Percentiles rank a stretch among this genome's conserved stretches.
These are phyloP conservation scores for Harpegnathos saltator DNA, from an alignment of 1,140 invertebrate species.

Conservation along the genomic window DNA sequence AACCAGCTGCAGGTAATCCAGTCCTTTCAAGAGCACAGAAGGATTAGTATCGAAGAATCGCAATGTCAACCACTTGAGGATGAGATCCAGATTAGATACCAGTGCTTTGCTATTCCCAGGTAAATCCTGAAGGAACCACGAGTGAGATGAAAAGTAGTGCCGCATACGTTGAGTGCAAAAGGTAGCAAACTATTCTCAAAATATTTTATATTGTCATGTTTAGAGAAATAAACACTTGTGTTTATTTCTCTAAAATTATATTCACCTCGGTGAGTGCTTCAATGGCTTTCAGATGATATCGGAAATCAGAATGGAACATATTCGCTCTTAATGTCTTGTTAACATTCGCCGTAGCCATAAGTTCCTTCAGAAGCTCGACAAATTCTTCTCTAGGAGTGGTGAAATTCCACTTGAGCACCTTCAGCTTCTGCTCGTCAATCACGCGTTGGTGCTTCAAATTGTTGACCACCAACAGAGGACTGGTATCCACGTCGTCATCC, in stretches of 20 bases:
- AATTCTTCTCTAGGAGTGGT: slow-evolving; percentile 96
- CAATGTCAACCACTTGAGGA: slow-evolving; percentile 98
- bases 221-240: not conserved
- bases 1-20: slow-evolving; percentile 95
- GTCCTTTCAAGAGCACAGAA: slow-evolving; percentile 96
- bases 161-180: not conserved
- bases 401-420: slow-evolving; percentile 98
- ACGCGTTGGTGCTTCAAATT: slow-evolving; percentile 96
- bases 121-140: slow-evolving; percentile 87
- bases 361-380: slow-evolving; percentile 95
- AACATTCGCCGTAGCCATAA: slow-evolving; percentile 95
- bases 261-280: slow-evolving; percentile 93
- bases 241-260: too few species aligned
- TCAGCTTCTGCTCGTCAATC: slow-evolving; percentile 96
- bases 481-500: slow-evolving; percentile 94
- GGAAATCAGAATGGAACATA: slow-evolving; percentile 98
- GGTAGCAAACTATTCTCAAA: not conserved
- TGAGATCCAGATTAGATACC: slow-evolving; percentile 96
- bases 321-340: slow-evolving; percentile 94
- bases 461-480: slow-evolving; percentile 93
- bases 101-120: slow-evolving; percentile 91
- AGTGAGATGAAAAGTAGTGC: slow-evolving; percentile 23
- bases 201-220: not conserved
- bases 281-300: slow-evolving; percentile 98
- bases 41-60: slow-evolving; percentile 99